Evolutionary conservation across 2,797 vertebrate species (phyloP).

Genomic region (Spatula versicolor): DNA sequence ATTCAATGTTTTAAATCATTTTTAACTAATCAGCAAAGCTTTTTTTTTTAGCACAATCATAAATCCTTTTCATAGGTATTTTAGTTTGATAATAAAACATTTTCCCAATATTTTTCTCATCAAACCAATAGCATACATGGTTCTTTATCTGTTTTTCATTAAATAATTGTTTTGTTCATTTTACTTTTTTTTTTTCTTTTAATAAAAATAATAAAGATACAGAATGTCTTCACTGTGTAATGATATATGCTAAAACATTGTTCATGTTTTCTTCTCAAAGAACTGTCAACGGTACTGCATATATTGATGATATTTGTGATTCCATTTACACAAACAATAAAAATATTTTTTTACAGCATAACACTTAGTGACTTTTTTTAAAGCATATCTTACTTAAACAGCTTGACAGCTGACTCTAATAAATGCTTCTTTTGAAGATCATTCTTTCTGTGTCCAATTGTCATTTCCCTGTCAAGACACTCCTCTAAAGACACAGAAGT

Average conservation of each 20-base stretch:
- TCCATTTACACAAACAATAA: not conserved
- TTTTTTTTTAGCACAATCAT: not conserved
- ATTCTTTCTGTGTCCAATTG: not conserved
- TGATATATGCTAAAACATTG: not conserved
- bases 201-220: not conserved
- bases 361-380: not conserved
- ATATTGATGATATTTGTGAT: not conserved
- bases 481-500: not conserved
- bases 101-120: not conserved
- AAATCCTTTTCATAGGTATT: not conserved
- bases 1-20: not conserved
- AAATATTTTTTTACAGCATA: not conserved
- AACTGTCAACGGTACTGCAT: not conserved
- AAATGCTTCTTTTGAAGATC: not conserved
- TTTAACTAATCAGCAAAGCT: not conserved
- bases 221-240: not conserved
- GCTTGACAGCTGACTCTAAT: constrained; percentile 6
- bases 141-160: not conserved
- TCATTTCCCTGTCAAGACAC: not conserved
- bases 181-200: not conserved
- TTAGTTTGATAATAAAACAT: not conserved
- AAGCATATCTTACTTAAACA: not conserved
- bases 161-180: not conserved
- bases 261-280: not conserved
- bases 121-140: not conserved